Evolutionary conservation across 1,140 invertebrate genomes (phyloP), one percentile per base, ranked within the genome.

Genomic region (Eurytemora carolleeae): DNA sequence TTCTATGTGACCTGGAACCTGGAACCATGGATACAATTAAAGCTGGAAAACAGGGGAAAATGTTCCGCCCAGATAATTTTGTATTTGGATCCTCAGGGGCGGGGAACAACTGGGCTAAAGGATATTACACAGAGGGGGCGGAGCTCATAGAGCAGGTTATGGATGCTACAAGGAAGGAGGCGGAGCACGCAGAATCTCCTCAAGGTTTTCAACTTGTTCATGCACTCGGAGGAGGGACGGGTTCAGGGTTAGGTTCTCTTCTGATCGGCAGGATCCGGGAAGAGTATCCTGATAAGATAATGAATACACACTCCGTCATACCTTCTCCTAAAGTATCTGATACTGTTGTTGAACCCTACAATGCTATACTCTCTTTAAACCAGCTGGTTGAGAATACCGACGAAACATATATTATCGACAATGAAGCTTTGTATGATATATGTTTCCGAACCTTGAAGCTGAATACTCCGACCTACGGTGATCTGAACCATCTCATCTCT

Each of bases 1-100:
- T 94, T 62, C 77, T 94, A 12, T 80, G 95, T 53, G 91, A 95
- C 74, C 73, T 95, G 66, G 91, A 95, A 71, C 89, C 91, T 16
- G 90, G 89, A 63, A 93, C 88, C 54, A 93, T 94, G 87, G 89
- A 94, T 73, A 84, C 88, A 3, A 88, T 93, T 16, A 78, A 87
- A 55, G 87, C 87, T 15, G 87, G 87, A 54, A 83, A 84, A 31
- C 85, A 83, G 66, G 86, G 86, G 15, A 76, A 84, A 69, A 80
- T 87, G n/a, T 88, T 87, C 67, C 73, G 82, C 17, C 85, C 87
- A 3, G 88, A 90, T 73, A 92, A 91, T 72, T 91, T 89, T 70
- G 82, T 91, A 53, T 76, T 76, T 70, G 71, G 74, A 67, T 61
- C 69, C 77, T 78, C 67, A 77, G 78, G 79, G 72, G 76, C 55